Evolutionary conservation across 2,888 invertebrate species (phyloP), one percentile per base, ranked within the genome.

Genomic region (Zele albiditarsus): DNA sequence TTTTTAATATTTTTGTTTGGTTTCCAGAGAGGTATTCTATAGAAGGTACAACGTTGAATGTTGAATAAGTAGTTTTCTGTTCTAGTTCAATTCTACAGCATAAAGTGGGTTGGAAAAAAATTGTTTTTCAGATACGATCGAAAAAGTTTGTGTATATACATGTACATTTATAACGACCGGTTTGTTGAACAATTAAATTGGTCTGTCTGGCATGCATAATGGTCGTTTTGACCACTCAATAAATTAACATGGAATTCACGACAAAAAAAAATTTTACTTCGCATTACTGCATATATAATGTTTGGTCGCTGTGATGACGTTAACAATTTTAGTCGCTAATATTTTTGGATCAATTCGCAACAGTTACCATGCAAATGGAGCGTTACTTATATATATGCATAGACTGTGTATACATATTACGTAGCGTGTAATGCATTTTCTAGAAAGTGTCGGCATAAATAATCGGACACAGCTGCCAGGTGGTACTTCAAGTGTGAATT

Each of bases 141-240:
- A 6, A n/a, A n/a, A 46, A 23, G 20, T 23, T n/a, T 53, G 20
- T 4, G 23, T 42, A 12, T 42, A 10, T 42, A 12, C 12, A 42
- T 20, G 8, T 53, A 8, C 20, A n/a, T 20, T 2, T 53, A 8
- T 53, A 6, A 2, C 2, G 53, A n/a, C 23, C 42, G 66, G 72
- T 66, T 66, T 72, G 66, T 72, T 28, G 72, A 33, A 72, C 72
- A 72, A 72, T 72, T 66, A 66, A 72, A 66, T 38, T 33, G 23
- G 58, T 49, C 31, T 38, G 58, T 23, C 49, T 31, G 71, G 31
- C 23, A 58, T 42, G 53, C 63, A 63, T 53, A 46, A 3, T 3
- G 46, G n/a, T 46, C 31, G 38, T 46, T 31, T 1, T 27, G 49
- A 49, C 49, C 23, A 60, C 71, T 20, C 62, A 62, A 63, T 71